Percentiles rank a stretch among this genome's conserved stretches.
Conservation (phyloP, 1,140 invertebrate genomes). For the Sinonovacula constricta region DNA sequence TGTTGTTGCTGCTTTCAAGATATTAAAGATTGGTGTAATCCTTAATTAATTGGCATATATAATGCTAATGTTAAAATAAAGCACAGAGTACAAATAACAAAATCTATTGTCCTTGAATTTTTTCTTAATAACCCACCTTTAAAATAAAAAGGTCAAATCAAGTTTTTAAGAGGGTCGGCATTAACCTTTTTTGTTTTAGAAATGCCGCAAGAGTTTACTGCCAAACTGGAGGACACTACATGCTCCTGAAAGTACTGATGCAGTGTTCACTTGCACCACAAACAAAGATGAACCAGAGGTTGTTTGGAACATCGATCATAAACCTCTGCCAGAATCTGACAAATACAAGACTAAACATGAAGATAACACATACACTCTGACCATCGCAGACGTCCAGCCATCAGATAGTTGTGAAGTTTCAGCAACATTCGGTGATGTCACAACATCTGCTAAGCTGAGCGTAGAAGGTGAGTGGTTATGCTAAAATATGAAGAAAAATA, state of each 20-base stretch:
- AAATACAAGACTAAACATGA: slow-evolving; percentile 81
- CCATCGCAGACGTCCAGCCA: slow-evolving; percentile 63
- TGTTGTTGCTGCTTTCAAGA: no score
- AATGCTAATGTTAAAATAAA: no score
- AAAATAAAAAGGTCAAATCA: no score
- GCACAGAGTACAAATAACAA: no score
- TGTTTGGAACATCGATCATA: slow-evolving; percentile 72
- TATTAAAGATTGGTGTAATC: no score
- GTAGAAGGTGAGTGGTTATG: slow-evolving; percentile 72
- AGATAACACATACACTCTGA: slow-evolving; percentile 69
- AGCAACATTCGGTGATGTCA: slow-evolving; percentile 67
- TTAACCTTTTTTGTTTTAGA: slow-evolving; percentile 59
- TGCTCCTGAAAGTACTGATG: slow-evolving; percentile 66
- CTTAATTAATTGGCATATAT: no score
- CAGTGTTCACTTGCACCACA: slow-evolving; percentile 71
- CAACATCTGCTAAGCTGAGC: slow-evolving; percentile 68
- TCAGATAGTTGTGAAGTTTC: slow-evolving; percentile 72
- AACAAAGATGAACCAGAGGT: slow-evolving; percentile 74
- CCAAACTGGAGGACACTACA: slow-evolving; percentile 69
- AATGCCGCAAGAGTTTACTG: slow-evolving; percentile 70
- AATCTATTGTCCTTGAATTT: no score
- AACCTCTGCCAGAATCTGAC: slow-evolving; percentile 66
- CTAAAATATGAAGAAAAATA: no score
- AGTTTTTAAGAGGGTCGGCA: no score
- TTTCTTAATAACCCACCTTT: no score